Percentiles rank a stretch among this genome's conserved stretches.
phyloP scores from a whole-genome alignment of 2,888 invertebrate species.

The Microctonus aethiopoides region DNA sequence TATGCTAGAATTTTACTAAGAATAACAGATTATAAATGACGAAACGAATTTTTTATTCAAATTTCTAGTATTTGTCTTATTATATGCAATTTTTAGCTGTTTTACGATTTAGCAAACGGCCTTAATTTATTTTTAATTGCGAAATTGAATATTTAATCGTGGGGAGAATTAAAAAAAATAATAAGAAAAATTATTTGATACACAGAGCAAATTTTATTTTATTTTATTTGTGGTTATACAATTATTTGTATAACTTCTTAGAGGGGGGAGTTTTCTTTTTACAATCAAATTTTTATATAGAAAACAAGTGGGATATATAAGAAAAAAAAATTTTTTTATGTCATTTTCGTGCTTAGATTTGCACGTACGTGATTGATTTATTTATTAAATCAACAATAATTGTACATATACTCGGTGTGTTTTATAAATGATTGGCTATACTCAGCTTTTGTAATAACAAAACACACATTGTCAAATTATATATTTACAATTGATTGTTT shows the following conservation, averaged over 20 bases:
- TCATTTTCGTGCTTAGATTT: constrained; percentile 17
- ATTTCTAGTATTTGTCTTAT: constrained; percentile 23
- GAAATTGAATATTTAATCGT: constrained; percentile 9
- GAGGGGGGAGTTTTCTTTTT: background rate
- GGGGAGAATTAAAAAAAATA: background rate
- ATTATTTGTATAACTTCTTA: background rate
- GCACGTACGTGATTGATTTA: constrained; percentile 12
- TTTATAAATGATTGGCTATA: constrained; percentile 4
- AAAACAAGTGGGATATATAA: background rate
- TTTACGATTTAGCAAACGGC: constrained; percentile 19
- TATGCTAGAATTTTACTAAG: constrained; percentile 30
- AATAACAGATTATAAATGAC: constrained; percentile 26
- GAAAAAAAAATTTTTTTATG: background rate
- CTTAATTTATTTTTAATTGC: constrained; percentile 24
- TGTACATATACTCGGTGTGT: constrained; percentile 27
- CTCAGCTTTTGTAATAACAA: background rate
- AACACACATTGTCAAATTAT: background rate
- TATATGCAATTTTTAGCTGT: constrained; percentile 19
- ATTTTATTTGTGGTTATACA: background rate
- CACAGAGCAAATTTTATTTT: constrained; percentile 10
- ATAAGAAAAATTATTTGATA: background rate
- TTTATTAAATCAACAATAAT: constrained; percentile 16
- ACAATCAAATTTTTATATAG: background rate
- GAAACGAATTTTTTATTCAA: constrained; percentile 21
- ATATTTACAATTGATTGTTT: background rate